phyloP scores from a whole-genome alignment of 2,888 invertebrate species.

The Drosophila anceps region DNA sequence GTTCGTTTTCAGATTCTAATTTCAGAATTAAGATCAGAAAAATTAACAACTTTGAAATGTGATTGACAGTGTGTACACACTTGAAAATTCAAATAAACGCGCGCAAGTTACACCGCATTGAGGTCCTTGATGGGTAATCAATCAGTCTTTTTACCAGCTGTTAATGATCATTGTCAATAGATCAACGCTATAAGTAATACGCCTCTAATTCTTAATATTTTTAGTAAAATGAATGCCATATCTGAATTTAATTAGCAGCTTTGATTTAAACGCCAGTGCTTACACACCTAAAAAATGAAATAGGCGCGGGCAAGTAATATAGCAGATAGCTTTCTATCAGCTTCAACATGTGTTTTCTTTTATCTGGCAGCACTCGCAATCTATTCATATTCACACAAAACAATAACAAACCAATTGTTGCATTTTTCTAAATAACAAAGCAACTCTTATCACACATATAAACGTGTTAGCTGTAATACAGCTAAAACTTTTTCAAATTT shows the following conservation, averaged over 20 bases:
- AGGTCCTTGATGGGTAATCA: constrained; percentile 2
- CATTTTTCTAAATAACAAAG: neutral
- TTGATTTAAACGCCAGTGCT: neutral
- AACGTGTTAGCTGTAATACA: too few relatives aligned
- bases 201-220: neutral
- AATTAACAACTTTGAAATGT: constrained; percentile 31
- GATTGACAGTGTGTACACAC: constrained; percentile 14
- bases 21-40: constrained; percentile 26
- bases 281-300: neutral
- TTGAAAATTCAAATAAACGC: neutral
- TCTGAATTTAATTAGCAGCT: neutral
- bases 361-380: constrained; percentile 23
- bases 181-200: neutral
- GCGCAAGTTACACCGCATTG: neutral
- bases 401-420: neutral
- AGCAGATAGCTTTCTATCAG: neutral
- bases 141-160: neutral
- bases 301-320: neutral
- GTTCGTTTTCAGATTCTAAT: constrained; percentile 19
- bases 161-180: neutral
- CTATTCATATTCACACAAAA: neutral
- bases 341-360: neutral
- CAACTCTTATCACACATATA: too few relatives aligned
- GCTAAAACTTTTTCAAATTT: accelerated
- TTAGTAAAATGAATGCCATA: neutral